phyloP scores from a whole-genome alignment of 2,797 vertebrate species.

The Tarsius wallacei region DNA sequence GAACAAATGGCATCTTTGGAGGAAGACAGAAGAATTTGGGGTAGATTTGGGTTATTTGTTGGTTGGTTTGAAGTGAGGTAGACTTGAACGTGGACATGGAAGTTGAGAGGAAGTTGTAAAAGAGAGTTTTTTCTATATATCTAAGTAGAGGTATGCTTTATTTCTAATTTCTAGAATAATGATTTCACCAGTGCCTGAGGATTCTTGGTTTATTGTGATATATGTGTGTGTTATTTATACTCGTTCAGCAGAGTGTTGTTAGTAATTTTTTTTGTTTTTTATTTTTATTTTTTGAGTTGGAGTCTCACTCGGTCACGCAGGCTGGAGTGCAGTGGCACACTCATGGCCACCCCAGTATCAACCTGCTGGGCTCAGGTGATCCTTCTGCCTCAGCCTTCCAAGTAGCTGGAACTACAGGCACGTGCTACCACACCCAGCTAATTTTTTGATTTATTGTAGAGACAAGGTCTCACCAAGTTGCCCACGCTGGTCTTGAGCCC shows the following conservation, averaged over 20 bases:
- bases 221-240: neutral
- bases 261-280: neutral
- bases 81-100: neutral
- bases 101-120: neutral
- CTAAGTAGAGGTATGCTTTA: neutral
- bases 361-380: too few species aligned
- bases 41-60: neutral
- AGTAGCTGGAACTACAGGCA: too few species aligned
- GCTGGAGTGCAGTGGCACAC: too few species aligned
- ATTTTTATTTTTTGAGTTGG: too few species aligned
- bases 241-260: neutral
- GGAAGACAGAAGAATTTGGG: neutral
- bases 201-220: neutral
- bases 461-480: too few species aligned
- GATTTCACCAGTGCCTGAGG: neutral
- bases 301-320: too few species aligned
- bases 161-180: slow-evolving; percentile 6
- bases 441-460: too few species aligned
- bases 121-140: neutral
- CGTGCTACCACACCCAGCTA: too few species aligned
- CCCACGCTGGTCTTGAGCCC: too few species aligned
- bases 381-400: too few species aligned
- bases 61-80: neutral
- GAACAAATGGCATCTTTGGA: neutral
- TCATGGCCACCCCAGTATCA: too few species aligned